Evolutionary conservation across 2,888 invertebrate genomes (phyloP).

Genomic region (Congeria kusceri): DNA sequence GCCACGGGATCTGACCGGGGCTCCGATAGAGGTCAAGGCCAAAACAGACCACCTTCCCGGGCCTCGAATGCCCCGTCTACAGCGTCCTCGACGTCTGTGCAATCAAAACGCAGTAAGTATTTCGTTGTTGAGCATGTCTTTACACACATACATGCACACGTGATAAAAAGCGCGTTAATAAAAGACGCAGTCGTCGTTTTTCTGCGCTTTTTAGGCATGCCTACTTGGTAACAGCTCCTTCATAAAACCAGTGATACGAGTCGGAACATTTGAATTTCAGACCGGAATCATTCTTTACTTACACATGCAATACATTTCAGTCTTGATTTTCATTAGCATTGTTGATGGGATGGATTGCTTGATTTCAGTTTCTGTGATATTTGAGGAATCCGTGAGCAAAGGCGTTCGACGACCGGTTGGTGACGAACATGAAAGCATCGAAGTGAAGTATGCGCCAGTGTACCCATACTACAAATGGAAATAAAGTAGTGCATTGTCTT

Average conservation of each 20-base stretch:
- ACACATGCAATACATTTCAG: too few species aligned
- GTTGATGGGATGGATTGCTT: too few species aligned
- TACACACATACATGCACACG: not conserved
- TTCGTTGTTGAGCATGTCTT: not conserved
- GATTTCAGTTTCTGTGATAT: slow-evolving; percentile 54
- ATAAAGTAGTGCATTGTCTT: not conserved
- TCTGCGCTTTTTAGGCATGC: too few species aligned
- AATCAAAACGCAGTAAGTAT: slow-evolving; percentile 43
- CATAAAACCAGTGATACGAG: too few species aligned
- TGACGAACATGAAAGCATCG: slow-evolving; percentile 67
- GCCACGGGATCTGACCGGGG: slow-evolving; percentile 5
- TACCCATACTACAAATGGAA: slow-evolving; percentile 73
- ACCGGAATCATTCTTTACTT: too few species aligned
- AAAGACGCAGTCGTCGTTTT: not conserved
- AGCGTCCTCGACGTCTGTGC: slow-evolving; percentile 48
- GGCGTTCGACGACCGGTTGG: slow-evolving; percentile 72
- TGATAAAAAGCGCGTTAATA: too few species aligned
- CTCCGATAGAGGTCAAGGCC: slow-evolving; percentile 12
- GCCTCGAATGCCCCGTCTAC: slow-evolving; percentile 56
- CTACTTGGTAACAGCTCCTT: too few species aligned
- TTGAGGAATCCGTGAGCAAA: slow-evolving; percentile 65
- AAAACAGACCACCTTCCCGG: slow-evolving; percentile 43
- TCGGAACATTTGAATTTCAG: too few species aligned
- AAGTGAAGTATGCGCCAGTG: slow-evolving; percentile 69
- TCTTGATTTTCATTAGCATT: too few species aligned